phyloP scores from a whole-genome alignment of 2,888 invertebrate species.

The Drosophila eohydei region DNA sequence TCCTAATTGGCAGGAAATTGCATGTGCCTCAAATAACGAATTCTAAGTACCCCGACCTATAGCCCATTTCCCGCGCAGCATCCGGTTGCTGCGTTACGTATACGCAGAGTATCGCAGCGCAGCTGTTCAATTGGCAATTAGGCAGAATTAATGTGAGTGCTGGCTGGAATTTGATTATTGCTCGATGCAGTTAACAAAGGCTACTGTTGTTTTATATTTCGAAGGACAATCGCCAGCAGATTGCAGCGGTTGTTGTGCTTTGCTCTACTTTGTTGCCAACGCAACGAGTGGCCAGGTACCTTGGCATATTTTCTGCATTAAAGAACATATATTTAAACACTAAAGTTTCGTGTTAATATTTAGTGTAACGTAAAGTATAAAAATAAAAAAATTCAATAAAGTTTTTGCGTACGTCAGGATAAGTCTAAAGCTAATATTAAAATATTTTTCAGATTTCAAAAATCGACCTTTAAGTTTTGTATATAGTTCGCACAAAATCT shows the following conservation, averaged over 20 bases:
- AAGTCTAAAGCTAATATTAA: no score
- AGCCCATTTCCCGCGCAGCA: not conserved
- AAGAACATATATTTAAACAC: not conserved
- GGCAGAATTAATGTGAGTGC: slow-evolving; percentile 20
- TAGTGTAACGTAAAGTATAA: no score
- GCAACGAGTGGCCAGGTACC: slow-evolving; percentile 10
- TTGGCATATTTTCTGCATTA: not conserved
- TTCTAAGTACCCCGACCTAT: slow-evolving; percentile 7
- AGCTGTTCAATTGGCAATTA: slow-evolving; percentile 39
- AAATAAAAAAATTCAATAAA: no score
- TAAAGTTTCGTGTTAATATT: no score
- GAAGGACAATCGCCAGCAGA: slow-evolving; percentile 13
- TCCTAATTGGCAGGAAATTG: slow-evolving; percentile 38
- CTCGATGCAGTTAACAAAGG: not conserved
- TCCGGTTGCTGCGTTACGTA: slow-evolving; percentile 15
- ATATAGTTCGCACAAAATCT: no score
- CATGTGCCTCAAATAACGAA: slow-evolving; percentile 31
- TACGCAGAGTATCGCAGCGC: slow-evolving; percentile 6
- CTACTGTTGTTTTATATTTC: not conserved
- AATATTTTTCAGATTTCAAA: no score
- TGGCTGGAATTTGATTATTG: slow-evolving; percentile 14
- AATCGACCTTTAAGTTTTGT: no score
- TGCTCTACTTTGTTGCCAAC: slow-evolving; percentile 41
- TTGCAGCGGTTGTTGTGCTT: slow-evolving; percentile 12
- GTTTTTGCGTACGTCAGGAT: no score